phyloP scores from a whole-genome alignment of 2,113 vertebrate species.

The Taurulus bubalis region DNA sequence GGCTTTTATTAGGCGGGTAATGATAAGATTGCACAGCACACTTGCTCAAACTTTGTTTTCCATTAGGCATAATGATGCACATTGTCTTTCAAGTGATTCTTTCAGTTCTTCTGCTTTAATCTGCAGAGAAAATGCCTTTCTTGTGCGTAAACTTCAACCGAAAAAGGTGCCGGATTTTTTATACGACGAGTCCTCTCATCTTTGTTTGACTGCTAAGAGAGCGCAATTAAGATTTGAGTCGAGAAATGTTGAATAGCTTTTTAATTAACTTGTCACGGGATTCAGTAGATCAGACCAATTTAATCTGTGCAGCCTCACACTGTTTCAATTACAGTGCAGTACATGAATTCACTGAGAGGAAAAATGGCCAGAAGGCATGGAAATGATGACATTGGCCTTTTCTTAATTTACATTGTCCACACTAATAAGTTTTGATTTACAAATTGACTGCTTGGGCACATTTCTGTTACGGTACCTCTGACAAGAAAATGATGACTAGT shows the following conservation, averaged over 20 bases:
- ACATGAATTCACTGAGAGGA: not conserved
- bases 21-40: slow-evolving; percentile 46
- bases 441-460: not conserved
- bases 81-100: slow-evolving; percentile 48
- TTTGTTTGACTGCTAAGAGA: slow-evolving; percentile 21
- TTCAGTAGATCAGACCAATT: slow-evolving; percentile 37
- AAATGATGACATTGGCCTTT: not conserved
- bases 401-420: not conserved
- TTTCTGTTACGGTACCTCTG: not conserved
- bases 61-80: slow-evolving; percentile 54
- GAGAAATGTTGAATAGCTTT: slow-evolving; percentile 30
- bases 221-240: slow-evolving; percentile 36
- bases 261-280: slow-evolving; percentile 35
- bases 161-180: slow-evolving; percentile 4
- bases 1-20: slow-evolving; percentile 56
- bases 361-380: not conserved
- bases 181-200: slow-evolving; percentile 4
- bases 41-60: slow-evolving; percentile 56
- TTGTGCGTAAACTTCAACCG: not conserved
- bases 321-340: slow-evolving; percentile 18
- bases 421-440: slow-evolving; percentile 8
- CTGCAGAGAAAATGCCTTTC: slow-evolving; percentile 33
- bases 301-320: not conserved
- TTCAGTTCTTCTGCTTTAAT: slow-evolving; percentile 45
- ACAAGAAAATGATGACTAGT: not conserved